Base-by-base conservation (phyloP, 2,113 vertebrate genomes). In the Tichodroma muraria region DNA sequence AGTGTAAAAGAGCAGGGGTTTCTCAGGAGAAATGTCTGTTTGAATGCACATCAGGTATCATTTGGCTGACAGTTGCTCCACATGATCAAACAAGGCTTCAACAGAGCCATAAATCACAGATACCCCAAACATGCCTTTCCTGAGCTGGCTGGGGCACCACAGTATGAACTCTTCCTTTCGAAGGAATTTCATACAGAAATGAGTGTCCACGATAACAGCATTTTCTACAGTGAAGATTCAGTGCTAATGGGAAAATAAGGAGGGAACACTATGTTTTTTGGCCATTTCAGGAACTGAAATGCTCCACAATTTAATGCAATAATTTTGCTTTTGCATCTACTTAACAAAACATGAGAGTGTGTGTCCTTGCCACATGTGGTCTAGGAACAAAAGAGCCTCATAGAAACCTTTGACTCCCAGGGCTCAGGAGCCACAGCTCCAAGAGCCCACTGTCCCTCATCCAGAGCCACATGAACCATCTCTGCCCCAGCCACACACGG, bases 401-500 rank as follows among this genome's bases (percentile, higher is more conserved):
- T 15, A 70, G 69, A 56, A 90, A 7, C 25, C 28, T 35, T 12
- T 5, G 6, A 15, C 27, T 69, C 13, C 11, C 10, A 15, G 53
- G 25, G 42, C 50, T 30, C 13, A 11, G 86, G 68, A 91, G 42
- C 42, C 40, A 45, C 52, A 71, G 22, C 38, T 90, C 69, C 28
- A 18, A 37, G 77, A 73, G 24, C 20, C 35, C n/a, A 1, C 13
- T 82, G 24, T 80, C 45, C 68, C 45, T 85, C 68, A 65, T 37
- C 42, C 1, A 2, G 69, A 66, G 71, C 60, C 11, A 1, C 3
- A 1, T 16, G 49, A 69, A 57, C 27, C 35, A 25, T 68, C 71
- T 35, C 4, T 1, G 31, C 37, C 13, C 20, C 1, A 2, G 53
- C 47, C 1, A 6, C 64, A 31, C 5, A 8, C 0, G 0, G 56